Evolutionary conservation across 2,113 vertebrate species (phyloP), one percentile per base, ranked within the genome.

Genomic region (Oncorhynchus nerka): DNA sequence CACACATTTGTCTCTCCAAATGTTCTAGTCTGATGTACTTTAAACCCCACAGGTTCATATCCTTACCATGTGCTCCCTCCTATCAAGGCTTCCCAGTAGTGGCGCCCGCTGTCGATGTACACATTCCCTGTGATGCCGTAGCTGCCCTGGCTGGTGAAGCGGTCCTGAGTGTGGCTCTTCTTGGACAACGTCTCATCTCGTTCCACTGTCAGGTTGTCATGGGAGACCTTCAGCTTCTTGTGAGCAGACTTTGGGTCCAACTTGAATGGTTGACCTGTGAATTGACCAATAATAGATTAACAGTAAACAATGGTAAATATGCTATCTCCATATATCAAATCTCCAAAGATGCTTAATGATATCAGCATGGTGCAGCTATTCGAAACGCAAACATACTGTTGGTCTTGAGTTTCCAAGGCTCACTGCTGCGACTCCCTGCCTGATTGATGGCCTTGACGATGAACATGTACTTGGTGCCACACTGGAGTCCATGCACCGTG

Each of bases 21-120:
- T 19, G 51, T 39, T 55, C n/a, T 59, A 20, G 24, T 22, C 26
- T 11, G 39, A 45, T 45, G 55, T 26, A 55, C 74, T 24, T 39
- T 59, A 30, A n/a, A 39, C 22, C 59, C 22, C 28, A 66, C 19
- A 71, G 20, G 19, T 45, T 12, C 9, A 9, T 75, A 16, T 55
- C 82, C 94, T 22, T 95, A 99, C 98, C 97, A 99, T 0, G 97
- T 98, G 88, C 98, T 99, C 79, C 97, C 97, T 1, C 96, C 97
- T 75, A 98, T 99, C 85, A 99, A 94, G 77, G 97, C 95, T 85
- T 99, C 98, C 98, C 98, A 99, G 88, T 99, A 99, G 82, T 99
- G 98, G 20, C 97, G 94, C 19, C 98, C 98, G 0, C 97, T 99
- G 91, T 99, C 98, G 3, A 99, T 98, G 90, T 96, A 99, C 69